Conservation (phyloP, 2,113 vertebrate genomes). For the Garra rufa region DNA sequence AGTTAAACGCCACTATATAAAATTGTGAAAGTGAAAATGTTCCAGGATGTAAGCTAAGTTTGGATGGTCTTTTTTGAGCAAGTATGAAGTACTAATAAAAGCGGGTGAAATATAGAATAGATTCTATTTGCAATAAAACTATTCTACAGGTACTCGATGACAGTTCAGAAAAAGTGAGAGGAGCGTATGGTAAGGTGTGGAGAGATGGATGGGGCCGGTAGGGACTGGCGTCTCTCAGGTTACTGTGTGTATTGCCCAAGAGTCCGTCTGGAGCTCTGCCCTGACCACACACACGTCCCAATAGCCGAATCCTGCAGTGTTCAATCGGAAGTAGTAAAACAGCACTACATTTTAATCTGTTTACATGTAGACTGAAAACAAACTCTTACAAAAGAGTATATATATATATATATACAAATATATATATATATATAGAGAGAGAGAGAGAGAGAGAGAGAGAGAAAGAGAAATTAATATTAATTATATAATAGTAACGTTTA, state of each 20-base stretch:
- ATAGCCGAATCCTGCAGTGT: not conserved
- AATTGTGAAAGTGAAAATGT: not conserved
- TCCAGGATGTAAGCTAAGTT: not conserved
- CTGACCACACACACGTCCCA: constrained; percentile 53
- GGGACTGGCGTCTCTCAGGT: constrained; percentile 64
- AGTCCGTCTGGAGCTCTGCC: constrained; percentile 58
- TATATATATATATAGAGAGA: no score
- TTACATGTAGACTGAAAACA: not conserved
- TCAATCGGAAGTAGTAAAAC: not conserved
- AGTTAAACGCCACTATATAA: not conserved
- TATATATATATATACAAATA: no score
- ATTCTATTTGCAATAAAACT: not conserved
- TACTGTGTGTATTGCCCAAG: constrained; percentile 50
- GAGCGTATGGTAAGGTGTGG: constrained; percentile 41
- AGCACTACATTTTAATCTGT: not conserved
- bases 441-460: no score
- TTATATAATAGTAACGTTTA: no score
- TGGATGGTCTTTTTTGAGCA: not conserved
- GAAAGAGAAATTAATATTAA: no score
- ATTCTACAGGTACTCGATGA: constrained; percentile 11
- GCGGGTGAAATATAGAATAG: not conserved
- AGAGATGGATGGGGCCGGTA: constrained; percentile 59
- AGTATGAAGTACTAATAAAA: not conserved
- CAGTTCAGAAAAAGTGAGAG: not conserved
- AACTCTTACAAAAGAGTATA: no score